phyloP scores from a whole-genome alignment of 2,888 invertebrate genomes.

The Chrysomela aeneicollis region DNA sequence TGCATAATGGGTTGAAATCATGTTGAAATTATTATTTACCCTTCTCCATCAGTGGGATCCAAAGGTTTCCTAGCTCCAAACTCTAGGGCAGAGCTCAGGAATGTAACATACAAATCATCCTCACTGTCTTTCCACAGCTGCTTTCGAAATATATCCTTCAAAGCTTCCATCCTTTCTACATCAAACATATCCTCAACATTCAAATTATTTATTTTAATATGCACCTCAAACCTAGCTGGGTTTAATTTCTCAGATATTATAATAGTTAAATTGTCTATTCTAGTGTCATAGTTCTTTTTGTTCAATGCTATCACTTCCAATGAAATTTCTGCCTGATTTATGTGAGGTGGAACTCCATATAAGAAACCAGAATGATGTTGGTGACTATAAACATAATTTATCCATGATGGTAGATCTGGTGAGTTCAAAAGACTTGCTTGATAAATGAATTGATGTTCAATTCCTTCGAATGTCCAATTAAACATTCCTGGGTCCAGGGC shows the following conservation, averaged over 20 bases:
- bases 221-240: slow-evolving; percentile 78
- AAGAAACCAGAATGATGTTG: slow-evolving; percentile 80
- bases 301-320: slow-evolving; percentile 82
- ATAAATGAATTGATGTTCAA: slow-evolving; percentile 70
- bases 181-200: slow-evolving; percentile 89
- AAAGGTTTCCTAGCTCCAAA: slow-evolving; percentile 84
- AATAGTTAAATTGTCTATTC: slow-evolving; percentile 66
- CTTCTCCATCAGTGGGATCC: slow-evolving; percentile 85
- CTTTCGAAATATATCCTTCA: slow-evolving; percentile 79
- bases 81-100: slow-evolving; percentile 84
- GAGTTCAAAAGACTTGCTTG: slow-evolving; percentile 77
- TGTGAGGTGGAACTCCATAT: slow-evolving; percentile 82
- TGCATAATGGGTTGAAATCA: too few relatives aligned
- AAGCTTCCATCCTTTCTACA: slow-evolving; percentile 71
- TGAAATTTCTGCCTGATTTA: slow-evolving; percentile 64
- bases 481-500: slow-evolving; percentile 80
- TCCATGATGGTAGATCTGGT: slow-evolving; percentile 88
- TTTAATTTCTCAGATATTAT: slow-evolving; percentile 70
- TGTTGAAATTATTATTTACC: slow-evolving; percentile 63
- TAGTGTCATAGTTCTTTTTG: slow-evolving; percentile 79
- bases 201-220: slow-evolving; percentile 88
- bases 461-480: slow-evolving; percentile 78
- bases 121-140: slow-evolving; percentile 81
- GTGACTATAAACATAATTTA: slow-evolving; percentile 83
- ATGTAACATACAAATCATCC: slow-evolving; percentile 80